Evolutionary conservation across 2,797 vertebrate species (phyloP).

Genomic region (Lepus oiostolus): DNA sequence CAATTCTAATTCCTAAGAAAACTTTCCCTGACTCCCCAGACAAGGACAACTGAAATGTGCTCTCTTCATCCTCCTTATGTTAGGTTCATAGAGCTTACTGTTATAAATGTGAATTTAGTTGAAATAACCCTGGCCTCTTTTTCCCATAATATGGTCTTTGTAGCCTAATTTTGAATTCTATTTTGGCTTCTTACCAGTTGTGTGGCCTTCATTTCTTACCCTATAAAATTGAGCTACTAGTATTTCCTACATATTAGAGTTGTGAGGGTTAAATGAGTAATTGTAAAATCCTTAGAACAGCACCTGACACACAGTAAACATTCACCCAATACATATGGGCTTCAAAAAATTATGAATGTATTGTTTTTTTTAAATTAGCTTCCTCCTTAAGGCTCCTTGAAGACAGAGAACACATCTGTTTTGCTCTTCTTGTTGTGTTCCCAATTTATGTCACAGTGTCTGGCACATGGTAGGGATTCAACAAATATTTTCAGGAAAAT

Average conservation of each 20-base stretch:
- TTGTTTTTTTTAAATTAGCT: slow-evolving; percentile 48
- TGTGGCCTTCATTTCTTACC: not conserved
- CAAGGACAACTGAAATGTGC: not conserved
- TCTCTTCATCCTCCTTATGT: not conserved
- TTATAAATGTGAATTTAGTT: not conserved
- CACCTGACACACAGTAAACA: not conserved
- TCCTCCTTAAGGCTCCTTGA: not conserved
- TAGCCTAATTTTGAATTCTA: not conserved
- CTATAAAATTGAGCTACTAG: not conserved
- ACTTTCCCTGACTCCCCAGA: slow-evolving; percentile 18
- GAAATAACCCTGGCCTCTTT: slow-evolving; percentile 3
- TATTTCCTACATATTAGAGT: not conserved
- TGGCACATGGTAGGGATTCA: not conserved
- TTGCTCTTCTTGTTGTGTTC: not conserved
- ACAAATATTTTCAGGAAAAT: slow-evolving; percentile 29
- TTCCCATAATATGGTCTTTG: not conserved
- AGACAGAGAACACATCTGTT: not conserved
- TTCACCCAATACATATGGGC: not conserved
- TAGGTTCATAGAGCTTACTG: not conserved
- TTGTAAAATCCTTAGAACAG: not conserved
- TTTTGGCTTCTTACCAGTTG: not conserved
- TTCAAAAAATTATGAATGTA: not conserved
- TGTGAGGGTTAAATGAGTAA: not conserved
- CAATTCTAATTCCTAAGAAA: not conserved
- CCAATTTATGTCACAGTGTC: not conserved